phyloP scores from a whole-genome alignment of 2,797 vertebrate species.

The Premnoplex brunnescens region DNA sequence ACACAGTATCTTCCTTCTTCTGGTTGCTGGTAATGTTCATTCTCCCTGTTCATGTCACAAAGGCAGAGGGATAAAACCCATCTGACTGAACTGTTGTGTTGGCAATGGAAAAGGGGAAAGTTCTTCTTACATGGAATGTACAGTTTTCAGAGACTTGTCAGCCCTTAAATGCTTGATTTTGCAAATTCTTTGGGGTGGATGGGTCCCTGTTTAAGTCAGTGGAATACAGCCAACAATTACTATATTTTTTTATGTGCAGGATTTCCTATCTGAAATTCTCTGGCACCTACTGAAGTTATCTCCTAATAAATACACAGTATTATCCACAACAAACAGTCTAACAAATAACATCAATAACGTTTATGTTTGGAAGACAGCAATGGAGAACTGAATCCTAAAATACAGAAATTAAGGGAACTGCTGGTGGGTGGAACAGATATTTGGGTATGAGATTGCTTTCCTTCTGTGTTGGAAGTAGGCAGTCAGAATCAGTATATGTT shows the following conservation, averaged over 20 bases:
- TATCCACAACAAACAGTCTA: background rate
- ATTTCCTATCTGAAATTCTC: background rate
- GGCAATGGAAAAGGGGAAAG: background rate
- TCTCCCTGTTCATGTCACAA: background rate
- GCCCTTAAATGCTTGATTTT: background rate
- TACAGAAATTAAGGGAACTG: background rate
- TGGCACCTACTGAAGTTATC: background rate
- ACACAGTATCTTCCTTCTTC: background rate
- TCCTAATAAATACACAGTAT: background rate
- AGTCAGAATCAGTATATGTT: background rate
- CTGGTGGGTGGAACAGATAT: slow-evolving; percentile 8
- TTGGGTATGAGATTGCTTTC: slow-evolving; percentile 6
- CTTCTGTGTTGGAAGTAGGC: background rate
- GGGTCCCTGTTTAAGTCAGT: background rate
- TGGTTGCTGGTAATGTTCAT: background rate
- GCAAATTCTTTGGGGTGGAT: background rate
- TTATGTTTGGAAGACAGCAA: background rate
- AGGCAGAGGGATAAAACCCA: background rate
- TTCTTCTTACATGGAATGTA: background rate
- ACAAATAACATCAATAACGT: background rate
- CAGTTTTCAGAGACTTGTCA: background rate
- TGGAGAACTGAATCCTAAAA: background rate
- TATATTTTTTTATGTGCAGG: background rate
- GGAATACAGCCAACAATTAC: background rate
- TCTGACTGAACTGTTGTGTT: background rate